Evolutionary conservation across 2,113 vertebrate species (phyloP), one percentile per base, ranked within the genome.

Genomic region (Saiga tatarica): DNA sequence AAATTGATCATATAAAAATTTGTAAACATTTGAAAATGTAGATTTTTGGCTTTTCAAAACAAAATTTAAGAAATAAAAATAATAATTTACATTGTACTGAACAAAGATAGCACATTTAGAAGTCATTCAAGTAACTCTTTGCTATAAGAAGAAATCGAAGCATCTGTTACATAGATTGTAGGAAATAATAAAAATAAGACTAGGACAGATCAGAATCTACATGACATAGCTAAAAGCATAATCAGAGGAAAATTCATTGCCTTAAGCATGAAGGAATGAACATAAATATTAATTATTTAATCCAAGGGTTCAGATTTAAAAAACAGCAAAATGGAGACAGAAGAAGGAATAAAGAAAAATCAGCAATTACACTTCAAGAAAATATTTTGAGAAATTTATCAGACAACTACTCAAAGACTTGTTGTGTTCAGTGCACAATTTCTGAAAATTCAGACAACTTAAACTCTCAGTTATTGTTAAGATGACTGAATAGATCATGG

Each of bases 1-100:
- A 71, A 95, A 23, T 16, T 1, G 50, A 47, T 52, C 59, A 85
- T 23, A 71, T 33, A 7, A 39, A 94, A 45, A 50, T 36, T 57
- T 81, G 5, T 17, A 83, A 89, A 67, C 78, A 89, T 84, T 94
- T 39, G 25, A 91, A 93, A 87, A 55, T 96, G 62, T 39, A 59
- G 9, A 87, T 64, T 33, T 86, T 90, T 50, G 9, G 36, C 55
- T 67, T 50, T 45, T 42, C 26, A 71, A 93, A 93, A 45, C 19
- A 26, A 76, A 93, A 64, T 95, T 93, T 47, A 93, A 96, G 62
- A 82, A 88, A 45, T 79, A 87, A 57, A 28, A 95, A 42, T 28
- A 15, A 52, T 23, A 78, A 90, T 67, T 93, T 81, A 33, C 81
- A 95, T 55, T 74, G 30, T 33, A 13, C 15, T 84, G 9, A 89